These are phyloP conservation scores for Pelobates cultripes DNA, from an alignment of 2,797 vertebrate genomes.

Conservation along the genomic window DNA sequence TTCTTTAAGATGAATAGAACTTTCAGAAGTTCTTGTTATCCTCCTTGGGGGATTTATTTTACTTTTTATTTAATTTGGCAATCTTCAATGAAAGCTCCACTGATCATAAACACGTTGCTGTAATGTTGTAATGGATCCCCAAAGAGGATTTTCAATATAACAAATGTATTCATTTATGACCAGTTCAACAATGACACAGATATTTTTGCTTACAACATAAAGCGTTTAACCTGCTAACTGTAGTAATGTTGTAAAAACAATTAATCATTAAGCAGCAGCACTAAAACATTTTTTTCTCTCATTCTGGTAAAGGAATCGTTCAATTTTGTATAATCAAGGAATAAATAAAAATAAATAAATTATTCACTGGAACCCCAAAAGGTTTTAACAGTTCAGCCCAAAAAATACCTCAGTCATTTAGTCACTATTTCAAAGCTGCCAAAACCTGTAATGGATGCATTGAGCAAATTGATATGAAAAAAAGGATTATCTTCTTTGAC, in stretches of 20 bases:
- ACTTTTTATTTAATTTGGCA: conserved; percentile 11
- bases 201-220: background rate
- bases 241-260: background rate
- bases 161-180: background rate
- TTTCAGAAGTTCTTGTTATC: background rate
- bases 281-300: background rate
- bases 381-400: background rate
- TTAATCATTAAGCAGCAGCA: background rate
- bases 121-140: background rate
- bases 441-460: conserved; percentile 8
- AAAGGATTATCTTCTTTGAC: conserved; percentile 6
- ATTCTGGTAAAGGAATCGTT: conserved; percentile 3
- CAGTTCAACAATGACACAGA: background rate
- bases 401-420: conserved; percentile 11
- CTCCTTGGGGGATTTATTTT: background rate
- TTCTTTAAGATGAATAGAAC: background rate
- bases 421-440: conserved; percentile 11
- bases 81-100: background rate
- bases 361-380: background rate
- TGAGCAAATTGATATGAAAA: background rate
- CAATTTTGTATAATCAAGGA: background rate
- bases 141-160: background rate
- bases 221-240: background rate
- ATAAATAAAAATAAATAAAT: background rate
- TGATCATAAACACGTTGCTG: conserved; percentile 7